These are phyloP conservation scores for Meloe dianella DNA, from an alignment of 2,888 invertebrate species.

Conservation along the genomic window DNA sequence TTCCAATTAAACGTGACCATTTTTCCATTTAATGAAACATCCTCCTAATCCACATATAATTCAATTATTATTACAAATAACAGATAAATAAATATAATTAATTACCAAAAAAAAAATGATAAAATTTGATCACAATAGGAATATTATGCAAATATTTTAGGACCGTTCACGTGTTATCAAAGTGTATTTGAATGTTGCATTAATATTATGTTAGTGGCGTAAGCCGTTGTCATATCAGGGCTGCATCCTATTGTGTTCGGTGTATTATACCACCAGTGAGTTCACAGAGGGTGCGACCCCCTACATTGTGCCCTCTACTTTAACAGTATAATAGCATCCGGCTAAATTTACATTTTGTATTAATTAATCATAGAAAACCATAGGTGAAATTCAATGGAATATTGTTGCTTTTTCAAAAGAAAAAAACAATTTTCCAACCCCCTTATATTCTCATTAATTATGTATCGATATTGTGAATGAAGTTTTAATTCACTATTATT, in stretches of 20 bases:
- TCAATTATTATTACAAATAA: neutral
- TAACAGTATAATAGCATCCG: slow-evolving; percentile 52
- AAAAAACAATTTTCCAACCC: neutral
- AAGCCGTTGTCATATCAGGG: slow-evolving; percentile 50
- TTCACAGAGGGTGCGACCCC: slow-evolving; percentile 52
- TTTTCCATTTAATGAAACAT: slow-evolving; percentile 4
- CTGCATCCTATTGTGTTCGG: slow-evolving; percentile 49
- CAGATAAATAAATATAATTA: neutral
- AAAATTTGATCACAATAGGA: neutral
- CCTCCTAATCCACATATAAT: neutral
- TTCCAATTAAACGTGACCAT: slow-evolving; percentile 42
- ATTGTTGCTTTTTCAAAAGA: neutral
- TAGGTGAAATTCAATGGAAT: slow-evolving; percentile 21
- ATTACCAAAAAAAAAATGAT: neutral
- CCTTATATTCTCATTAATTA: neutral
- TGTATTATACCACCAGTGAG: slow-evolving; percentile 55
- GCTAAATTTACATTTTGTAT: slow-evolving; percentile 53
- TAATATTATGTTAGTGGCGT: slow-evolving; percentile 50
- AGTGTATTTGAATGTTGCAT: slow-evolving; percentile 36
- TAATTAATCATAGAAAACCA: slow-evolving; percentile 49
- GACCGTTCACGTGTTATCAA: slow-evolving; percentile 1
- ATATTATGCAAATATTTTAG: slow-evolving; percentile 8
- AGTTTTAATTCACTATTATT: neutral
- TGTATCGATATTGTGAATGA: neutral
- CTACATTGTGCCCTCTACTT: slow-evolving; percentile 45